A percentile compares a stretch with the other conserved stretches of the same genome.
phyloP scores from a whole-genome alignment of 2,888 invertebrate genomes.

The Ariolimax columbianus region DNA sequence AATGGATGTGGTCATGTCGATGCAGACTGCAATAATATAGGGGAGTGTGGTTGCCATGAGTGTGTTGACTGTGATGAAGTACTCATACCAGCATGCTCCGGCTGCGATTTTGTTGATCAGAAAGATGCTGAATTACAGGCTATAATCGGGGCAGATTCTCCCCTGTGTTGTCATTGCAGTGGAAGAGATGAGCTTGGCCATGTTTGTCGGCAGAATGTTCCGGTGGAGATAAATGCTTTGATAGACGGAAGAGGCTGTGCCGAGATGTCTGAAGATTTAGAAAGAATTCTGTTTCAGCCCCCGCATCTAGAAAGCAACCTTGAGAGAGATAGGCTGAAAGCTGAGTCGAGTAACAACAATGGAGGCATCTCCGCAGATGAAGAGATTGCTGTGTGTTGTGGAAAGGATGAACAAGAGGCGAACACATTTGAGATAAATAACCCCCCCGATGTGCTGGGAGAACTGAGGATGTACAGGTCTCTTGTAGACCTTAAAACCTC shows the following conservation, averaged over 20 bases:
- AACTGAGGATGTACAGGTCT: constrained; percentile 57
- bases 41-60: background rate
- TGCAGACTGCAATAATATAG: background rate
- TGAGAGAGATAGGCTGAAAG: constrained; percentile 41
- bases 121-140: constrained; percentile 26
- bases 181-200: background rate
- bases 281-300: constrained; percentile 68
- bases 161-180: constrained; percentile 32
- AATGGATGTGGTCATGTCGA: background rate
- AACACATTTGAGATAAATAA: constrained; percentile 38
- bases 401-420: constrained; percentile 50
- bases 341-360: background rate
- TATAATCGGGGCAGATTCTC: constrained; percentile 35
- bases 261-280: constrained; percentile 59
- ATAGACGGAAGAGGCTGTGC: constrained; percentile 53
- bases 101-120: constrained; percentile 27
- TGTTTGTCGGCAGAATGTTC: background rate
- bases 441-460: constrained; percentile 56
- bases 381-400: constrained; percentile 52
- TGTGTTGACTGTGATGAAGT: constrained; percentile 8
- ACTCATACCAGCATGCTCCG: constrained; percentile 1
- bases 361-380: background rate
- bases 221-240: constrained; percentile 35
- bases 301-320: constrained; percentile 66
- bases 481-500: constrained; percentile 52